Evolutionary conservation across 2,113 vertebrate species (phyloP).

Genomic region (Spea multiplicata): DNA sequence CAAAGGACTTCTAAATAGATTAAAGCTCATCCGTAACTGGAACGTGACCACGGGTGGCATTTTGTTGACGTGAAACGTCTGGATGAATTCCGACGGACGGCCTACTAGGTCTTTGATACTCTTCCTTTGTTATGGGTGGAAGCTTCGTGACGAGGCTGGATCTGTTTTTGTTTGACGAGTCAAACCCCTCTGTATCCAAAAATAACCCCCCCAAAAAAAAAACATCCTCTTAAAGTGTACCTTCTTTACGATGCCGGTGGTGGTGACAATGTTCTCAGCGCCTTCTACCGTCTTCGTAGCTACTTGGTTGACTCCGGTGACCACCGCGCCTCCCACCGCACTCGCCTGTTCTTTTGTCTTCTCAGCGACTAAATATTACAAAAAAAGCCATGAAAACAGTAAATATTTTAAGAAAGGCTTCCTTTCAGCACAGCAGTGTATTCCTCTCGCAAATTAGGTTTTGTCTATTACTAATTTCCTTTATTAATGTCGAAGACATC

Average conservation of each 20-base stretch:
- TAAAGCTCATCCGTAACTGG: no score
- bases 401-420: constrained; percentile 10
- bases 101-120: no score
- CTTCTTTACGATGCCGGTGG: constrained; percentile 80
- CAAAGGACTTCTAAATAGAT: no score
- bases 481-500: constrained; percentile 1
- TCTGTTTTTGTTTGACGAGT: no score
- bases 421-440: neutral
- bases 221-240: constrained; percentile 60
- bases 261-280: constrained; percentile 83
- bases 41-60: no score
- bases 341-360: constrained; percentile 92
- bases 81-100: no score
- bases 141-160: no score
- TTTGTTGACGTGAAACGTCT: no score
- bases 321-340: constrained; percentile 81
- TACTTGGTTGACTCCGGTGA: constrained; percentile 81
- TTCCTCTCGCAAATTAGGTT: constrained; percentile 16
- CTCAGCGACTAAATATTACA: constrained; percentile 77
- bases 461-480: constrained; percentile 25
- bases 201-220: neutral
- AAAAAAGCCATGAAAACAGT: constrained; percentile 4
- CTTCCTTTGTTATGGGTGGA: no score
- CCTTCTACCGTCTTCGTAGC: constrained; percentile 86
- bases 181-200: no score